Evolutionary conservation across 64 coral and sea anemone genomes (phyloP).

Genomic region (Dendronephthya gigantea): DNA sequence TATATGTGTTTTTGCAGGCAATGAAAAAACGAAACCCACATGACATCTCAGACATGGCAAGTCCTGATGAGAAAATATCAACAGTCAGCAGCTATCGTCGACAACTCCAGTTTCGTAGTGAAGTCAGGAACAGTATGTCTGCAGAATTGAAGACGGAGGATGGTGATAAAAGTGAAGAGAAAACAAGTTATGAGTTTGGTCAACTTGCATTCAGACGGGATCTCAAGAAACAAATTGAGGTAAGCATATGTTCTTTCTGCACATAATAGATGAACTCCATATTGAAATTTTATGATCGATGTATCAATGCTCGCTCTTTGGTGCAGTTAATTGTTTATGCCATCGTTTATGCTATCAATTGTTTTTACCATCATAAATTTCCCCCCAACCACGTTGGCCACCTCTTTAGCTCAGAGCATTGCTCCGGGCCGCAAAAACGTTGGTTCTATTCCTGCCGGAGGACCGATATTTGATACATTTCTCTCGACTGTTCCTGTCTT

Average conservation of each 20-base stretch:
- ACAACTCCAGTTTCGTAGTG: not conserved
- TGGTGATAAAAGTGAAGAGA: not conserved
- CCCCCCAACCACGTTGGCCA: too few species aligned
- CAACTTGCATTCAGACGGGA: constrained; percentile 3
- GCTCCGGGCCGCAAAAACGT: too few species aligned
- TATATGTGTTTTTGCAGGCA: constrained; percentile 23
- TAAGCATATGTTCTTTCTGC: not conserved
- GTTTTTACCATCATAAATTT: too few species aligned
- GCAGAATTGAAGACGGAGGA: constrained; percentile 11
- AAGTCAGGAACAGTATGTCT: not conserved
- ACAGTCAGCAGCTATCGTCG: not conserved
- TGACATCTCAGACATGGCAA: not conserved
- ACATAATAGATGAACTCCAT: too few species aligned
- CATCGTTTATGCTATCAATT: too few species aligned
- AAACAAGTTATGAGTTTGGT: not conserved
- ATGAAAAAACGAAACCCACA: constrained; percentile 35
- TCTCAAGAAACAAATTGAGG: constrained; percentile 44
- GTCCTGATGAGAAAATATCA: not conserved
- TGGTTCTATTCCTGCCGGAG: too few species aligned
- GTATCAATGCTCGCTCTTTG: too few species aligned
- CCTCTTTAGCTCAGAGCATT: too few species aligned
- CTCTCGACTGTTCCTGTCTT: too few species aligned
- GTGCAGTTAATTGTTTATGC: too few species aligned
- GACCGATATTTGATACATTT: too few species aligned
- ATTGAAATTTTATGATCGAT: too few species aligned